A percentile compares a stretch with the other conserved stretches of the same genome.
Evolutionary conservation across 1,140 invertebrate genomes (phyloP).

Genomic region (Asobara japonica): DNA sequence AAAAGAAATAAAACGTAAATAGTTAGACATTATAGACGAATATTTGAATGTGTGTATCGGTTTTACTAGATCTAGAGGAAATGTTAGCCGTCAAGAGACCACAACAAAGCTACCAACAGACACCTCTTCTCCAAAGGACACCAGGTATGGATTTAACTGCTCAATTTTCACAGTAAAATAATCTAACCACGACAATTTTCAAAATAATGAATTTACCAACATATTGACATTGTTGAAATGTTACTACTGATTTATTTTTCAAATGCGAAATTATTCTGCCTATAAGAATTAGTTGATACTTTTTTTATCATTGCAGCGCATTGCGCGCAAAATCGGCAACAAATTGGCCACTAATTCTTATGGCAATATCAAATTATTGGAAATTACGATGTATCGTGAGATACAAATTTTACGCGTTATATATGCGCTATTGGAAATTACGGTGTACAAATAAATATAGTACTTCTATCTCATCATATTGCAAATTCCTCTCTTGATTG

Average conservation of each 20-base stretch:
- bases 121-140: conserved; percentile 45
- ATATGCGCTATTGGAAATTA: not conserved
- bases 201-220: not conserved
- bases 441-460: not conserved
- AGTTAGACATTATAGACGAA: no score
- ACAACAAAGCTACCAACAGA: conserved; percentile 49
- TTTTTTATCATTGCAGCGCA: conserved; percentile 31
- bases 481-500: not conserved
- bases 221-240: not conserved
- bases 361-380: not conserved
- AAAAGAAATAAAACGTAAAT: no score
- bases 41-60: conserved; percentile 33
- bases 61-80: conserved; percentile 60
- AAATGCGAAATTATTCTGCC: conserved; percentile 8
- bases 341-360: not conserved
- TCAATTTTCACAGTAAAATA: not conserved
- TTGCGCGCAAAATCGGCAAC: conserved; percentile 26
- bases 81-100: conserved; percentile 54
- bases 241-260: conserved; percentile 2
- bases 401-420: not conserved
- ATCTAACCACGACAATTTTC: not conserved
- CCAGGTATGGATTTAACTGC: conserved; percentile 50
- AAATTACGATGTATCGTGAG: not conserved
- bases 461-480: not conserved
- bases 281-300: conserved; percentile 30